Conservation (phyloP, 2,888 invertebrate genomes). For the Polydrusus tereticollis region DNA sequence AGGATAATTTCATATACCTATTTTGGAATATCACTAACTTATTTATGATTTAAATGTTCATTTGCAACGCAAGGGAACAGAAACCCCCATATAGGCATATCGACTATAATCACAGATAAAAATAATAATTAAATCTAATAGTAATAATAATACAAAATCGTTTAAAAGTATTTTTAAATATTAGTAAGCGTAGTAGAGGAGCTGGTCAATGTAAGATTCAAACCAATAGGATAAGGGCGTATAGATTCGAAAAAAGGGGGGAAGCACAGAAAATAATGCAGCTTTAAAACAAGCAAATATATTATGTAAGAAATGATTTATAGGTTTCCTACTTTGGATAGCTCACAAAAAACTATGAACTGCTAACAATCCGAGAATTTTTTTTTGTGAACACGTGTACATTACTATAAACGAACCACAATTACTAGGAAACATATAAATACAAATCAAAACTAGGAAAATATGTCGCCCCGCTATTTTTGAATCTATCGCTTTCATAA, state of each 20-base stretch:
- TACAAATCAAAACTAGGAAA: background rate
- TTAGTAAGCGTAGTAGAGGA: slow-evolving; percentile 44
- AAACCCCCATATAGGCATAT: slow-evolving; percentile 24
- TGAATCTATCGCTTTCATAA: slow-evolving; percentile 3
- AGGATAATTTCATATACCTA: background rate
- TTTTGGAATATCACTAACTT: background rate
- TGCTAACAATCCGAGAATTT: no score
- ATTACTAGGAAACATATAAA: background rate
- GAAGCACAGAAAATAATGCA: no score
- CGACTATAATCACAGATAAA: slow-evolving; percentile 44
- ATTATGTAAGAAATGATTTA: no score
- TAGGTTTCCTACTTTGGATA: no score
- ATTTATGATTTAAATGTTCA: background rate
- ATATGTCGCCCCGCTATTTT: slow-evolving; percentile 7
- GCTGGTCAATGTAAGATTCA: slow-evolving; percentile 31
- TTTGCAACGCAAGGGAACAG: slow-evolving; percentile 10
- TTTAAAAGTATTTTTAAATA: slow-evolving; percentile 29
- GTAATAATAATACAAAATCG: slow-evolving; percentile 34
- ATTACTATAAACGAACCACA: no score
- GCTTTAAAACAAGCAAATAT: no score
- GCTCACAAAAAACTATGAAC: no score
- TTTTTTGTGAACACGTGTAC: no score
- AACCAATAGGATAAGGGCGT: slow-evolving; percentile 5
- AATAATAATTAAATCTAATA: slow-evolving; percentile 39
- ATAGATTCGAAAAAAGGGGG: background rate